Evolutionary conservation across 2,797 vertebrate genomes (phyloP).

Genomic region (Mormyrops boulengeri): DNA sequence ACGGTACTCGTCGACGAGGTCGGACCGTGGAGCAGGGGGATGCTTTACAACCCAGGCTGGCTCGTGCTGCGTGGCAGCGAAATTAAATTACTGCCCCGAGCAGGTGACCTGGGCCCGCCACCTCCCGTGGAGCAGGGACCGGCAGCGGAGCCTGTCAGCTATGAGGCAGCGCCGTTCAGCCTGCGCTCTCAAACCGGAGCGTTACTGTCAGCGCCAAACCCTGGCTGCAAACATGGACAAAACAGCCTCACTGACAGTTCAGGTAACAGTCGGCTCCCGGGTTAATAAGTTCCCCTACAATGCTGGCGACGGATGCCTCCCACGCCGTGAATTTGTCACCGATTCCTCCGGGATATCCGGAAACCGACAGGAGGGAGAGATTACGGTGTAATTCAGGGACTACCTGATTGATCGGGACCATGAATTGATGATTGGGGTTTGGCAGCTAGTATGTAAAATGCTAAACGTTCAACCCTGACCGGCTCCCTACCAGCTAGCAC

Average conservation of each 20-base stretch:
- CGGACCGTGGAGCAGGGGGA: background rate
- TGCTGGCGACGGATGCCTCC: background rate
- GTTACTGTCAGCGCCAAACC: background rate
- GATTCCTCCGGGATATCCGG: background rate
- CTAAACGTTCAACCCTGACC: background rate
- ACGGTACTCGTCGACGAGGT: background rate
- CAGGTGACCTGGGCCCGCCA: background rate
- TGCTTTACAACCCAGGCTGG: background rate
- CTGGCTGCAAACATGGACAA: background rate
- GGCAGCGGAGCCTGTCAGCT: background rate
- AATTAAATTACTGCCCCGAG: constrained; percentile 13
- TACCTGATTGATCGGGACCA: background rate
- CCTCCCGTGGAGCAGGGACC: background rate
- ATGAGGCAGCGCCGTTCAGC: background rate
- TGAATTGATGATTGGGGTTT: background rate
- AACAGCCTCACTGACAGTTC: background rate
- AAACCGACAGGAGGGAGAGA: background rate
- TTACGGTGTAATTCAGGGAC: background rate
- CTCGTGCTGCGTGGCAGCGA: background rate
- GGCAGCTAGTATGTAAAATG: background rate
- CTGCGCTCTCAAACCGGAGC: background rate
- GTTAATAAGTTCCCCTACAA: background rate
- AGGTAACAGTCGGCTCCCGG: background rate
- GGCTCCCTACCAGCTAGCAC: background rate
- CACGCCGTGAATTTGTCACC: background rate